Evolutionary conservation across 2,888 invertebrate species (phyloP).

Genomic region (Stramonita haemastoma): DNA sequence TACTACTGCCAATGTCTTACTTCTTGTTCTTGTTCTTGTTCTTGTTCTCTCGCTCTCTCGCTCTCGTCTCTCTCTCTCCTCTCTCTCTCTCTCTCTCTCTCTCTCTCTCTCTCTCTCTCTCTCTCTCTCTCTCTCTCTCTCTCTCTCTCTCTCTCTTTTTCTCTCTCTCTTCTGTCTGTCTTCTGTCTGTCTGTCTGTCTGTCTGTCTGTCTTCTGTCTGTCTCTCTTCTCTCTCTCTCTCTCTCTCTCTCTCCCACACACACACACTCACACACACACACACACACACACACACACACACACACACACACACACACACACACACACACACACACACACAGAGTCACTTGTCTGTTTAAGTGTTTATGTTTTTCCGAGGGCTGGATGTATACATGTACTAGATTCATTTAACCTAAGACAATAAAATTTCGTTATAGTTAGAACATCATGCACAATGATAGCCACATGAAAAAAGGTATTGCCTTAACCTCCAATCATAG

Average conservation of each 20-base stretch:
- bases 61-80: constrained; percentile 3
- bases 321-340: not conserved
- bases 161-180: not conserved
- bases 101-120: not conserved
- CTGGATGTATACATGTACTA: no score
- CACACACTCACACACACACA: not conserved
- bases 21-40: not conserved
- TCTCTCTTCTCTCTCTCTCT: not conserved
- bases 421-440: no score
- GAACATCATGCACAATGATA: no score
- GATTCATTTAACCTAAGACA: no score
- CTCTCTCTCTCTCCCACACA: not conserved
- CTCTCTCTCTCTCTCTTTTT: not conserved
- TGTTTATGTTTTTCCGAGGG: no score
- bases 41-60: not conserved
- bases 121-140: not conserved
- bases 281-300: not conserved
- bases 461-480: no score
- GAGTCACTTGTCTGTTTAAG: no score
- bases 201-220: constrained; percentile 7
- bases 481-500: no score
- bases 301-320: not conserved
- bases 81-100: not conserved
- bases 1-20: not conserved
- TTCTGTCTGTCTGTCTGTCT: not conserved